These are phyloP conservation scores for Catotricha subobsoleta DNA, from an alignment of 2,888 invertebrate genomes.

Conservation along the genomic window DNA sequence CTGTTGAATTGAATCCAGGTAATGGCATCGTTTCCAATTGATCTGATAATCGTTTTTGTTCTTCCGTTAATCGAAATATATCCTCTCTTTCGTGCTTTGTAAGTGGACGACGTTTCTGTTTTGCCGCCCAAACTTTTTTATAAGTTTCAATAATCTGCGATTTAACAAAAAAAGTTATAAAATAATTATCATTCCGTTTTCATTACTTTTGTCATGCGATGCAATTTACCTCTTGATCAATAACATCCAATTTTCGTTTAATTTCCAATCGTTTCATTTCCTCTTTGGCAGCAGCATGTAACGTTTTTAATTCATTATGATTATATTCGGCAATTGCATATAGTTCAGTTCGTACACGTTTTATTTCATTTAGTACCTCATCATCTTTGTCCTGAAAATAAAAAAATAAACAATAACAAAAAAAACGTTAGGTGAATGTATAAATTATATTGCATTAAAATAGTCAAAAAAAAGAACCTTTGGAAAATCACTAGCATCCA, in stretches of 20 bases:
- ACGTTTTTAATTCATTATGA: conserved; percentile 46
- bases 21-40: conserved; percentile 19
- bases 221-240: conserved; percentile 43
- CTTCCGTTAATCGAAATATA: conserved; percentile 53
- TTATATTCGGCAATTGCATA: conserved; percentile 65
- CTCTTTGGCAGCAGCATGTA: conserved; percentile 53
- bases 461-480: conserved; percentile 29
- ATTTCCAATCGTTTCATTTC: conserved; percentile 63
- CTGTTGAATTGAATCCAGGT: conserved; percentile 10
- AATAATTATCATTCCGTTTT: not conserved
- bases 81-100: conserved; percentile 66
- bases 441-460: no score
- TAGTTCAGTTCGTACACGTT: conserved; percentile 69
- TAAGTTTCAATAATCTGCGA: conserved; percentile 57
- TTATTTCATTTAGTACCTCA: conserved; percentile 75
- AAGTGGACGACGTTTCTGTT: conserved; percentile 63
- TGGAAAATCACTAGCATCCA: conserved; percentile 49
- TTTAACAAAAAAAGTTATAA: not conserved
- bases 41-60: conserved; percentile 34
- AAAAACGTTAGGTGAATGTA: no score
- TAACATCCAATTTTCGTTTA: conserved; percentile 52
- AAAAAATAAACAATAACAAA: no score
- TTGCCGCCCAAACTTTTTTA: conserved; percentile 57
- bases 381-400: conserved; percentile 39
- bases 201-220: not conserved